Percentiles rank a stretch among this genome's conserved stretches.
These are phyloP conservation scores for Catotricha subobsoleta DNA, from an alignment of 2,888 invertebrate species.

Conservation along the genomic window DNA sequence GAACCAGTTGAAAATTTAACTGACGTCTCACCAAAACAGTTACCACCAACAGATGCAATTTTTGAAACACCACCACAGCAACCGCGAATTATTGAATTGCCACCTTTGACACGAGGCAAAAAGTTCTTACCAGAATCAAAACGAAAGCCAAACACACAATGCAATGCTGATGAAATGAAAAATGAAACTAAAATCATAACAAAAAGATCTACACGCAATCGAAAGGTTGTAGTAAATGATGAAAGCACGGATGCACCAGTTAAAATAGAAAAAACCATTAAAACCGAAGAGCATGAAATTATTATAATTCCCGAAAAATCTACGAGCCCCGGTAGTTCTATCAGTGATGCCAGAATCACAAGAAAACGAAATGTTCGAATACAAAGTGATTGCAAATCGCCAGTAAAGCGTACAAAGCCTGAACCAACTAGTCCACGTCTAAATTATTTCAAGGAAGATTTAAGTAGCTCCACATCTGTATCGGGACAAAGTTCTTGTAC, in stretches of 20 bases:
- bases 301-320: too few species aligned
- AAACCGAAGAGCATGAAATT: too few species aligned
- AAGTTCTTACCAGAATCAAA: not conserved
- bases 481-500: not conserved
- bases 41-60: not conserved
- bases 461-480: too few species aligned
- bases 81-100: too few species aligned
- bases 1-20: not conserved
- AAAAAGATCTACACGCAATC: constrained; percentile 1
- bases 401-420: constrained; percentile 1
- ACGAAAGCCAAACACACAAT: not conserved
- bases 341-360: not conserved
- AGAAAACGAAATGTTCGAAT: not conserved
- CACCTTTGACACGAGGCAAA: too few species aligned
- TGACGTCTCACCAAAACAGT: not conserved
- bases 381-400: not conserved
- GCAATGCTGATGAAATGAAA: not conserved
- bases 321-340: too few species aligned
- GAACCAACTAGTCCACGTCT: too few species aligned
- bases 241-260: too few species aligned
- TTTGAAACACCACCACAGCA: not conserved
- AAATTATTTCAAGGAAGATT: not conserved
- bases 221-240: too few species aligned
- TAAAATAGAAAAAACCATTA: too few species aligned
- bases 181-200: not conserved